These are phyloP conservation scores for Brenthis hecate DNA, from an alignment of 2,888 invertebrate genomes.

Conservation along the genomic window DNA sequence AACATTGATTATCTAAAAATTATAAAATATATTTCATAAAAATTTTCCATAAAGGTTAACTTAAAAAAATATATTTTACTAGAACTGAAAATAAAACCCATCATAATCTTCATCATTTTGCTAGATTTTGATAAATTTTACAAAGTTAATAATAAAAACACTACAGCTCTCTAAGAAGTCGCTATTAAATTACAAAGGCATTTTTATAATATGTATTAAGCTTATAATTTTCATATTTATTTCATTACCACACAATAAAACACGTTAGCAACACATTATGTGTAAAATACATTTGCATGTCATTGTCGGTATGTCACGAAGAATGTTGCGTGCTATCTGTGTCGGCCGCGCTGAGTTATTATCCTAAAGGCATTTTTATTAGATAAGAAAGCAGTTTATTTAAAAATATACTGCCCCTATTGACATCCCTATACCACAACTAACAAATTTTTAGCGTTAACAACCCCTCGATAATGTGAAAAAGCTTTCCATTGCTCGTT, in stretches of 20 bases:
- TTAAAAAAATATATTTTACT: too few species aligned
- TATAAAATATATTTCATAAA: too few species aligned
- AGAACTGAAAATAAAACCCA: too few species aligned
- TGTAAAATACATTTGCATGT: conserved; percentile 59
- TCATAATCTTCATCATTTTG: too few species aligned
- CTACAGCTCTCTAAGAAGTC: too few species aligned
- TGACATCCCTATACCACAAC: conserved; percentile 58
- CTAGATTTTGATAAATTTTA: too few species aligned
- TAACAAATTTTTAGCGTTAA: neutral
- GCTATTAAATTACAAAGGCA: neutral
- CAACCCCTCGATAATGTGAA: neutral
- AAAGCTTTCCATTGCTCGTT: conserved; percentile 19
- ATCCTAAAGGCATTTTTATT: conserved; percentile 67
- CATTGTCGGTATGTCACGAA: conserved; percentile 33
- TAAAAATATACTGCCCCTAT: conserved; percentile 72
- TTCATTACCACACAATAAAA: conserved; percentile 44
- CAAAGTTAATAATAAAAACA: too few species aligned
- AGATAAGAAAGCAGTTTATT: conserved; percentile 65
- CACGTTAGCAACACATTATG: conserved; percentile 34
- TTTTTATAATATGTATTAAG: conserved; percentile 19
- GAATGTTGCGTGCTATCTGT: conserved; percentile 70
- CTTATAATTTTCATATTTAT: conserved; percentile 16
- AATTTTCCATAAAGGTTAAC: too few species aligned
- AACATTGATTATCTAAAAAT: neutral
- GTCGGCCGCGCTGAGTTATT: conserved; percentile 61